A percentile compares a stretch with the other conserved stretches of the same genome.
Conservation (phyloP, 1,140 invertebrate genomes). For the Microplitis mediator region DNA sequence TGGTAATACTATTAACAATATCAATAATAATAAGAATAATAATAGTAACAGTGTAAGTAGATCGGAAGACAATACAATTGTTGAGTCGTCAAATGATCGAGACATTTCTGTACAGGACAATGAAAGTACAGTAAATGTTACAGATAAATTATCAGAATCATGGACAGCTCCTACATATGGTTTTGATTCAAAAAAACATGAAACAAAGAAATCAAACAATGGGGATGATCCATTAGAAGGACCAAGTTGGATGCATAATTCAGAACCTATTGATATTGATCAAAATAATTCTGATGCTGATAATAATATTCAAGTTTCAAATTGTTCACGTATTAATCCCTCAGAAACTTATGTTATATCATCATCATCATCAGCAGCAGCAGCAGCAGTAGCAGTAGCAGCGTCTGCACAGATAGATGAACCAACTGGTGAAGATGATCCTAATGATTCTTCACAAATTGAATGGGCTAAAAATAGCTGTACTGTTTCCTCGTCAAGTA, state of each 20-base stretch:
- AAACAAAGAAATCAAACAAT: not conserved
- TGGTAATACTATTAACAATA: not conserved
- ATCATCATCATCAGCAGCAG: too few species aligned
- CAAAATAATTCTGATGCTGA: too few species aligned
- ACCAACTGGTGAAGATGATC: too few species aligned
- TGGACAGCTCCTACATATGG: constrained; percentile 1
- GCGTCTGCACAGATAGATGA: too few species aligned
- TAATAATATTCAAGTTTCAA: too few species aligned
- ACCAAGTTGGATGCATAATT: constrained; percentile 52
- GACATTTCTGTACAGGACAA: not conserved
- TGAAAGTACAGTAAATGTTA: not conserved
- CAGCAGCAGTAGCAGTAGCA: too few species aligned
- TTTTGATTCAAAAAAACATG: not conserved
- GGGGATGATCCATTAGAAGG: constrained; percentile 55
- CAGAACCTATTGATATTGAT: not conserved
- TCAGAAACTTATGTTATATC: too few species aligned
- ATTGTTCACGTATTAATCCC: too few species aligned
- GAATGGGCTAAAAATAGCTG: too few species aligned
- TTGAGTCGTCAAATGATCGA: not conserved
- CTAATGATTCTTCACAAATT: too few species aligned
- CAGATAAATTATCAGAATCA: not conserved
- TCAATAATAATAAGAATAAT: not conserved
- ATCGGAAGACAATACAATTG: not conserved
- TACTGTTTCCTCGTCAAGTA: too few species aligned
- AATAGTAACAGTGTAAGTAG: not conserved